phyloP scores from a whole-genome alignment of 2,113 vertebrate species.

The Pontoporia blainvillei region DNA sequence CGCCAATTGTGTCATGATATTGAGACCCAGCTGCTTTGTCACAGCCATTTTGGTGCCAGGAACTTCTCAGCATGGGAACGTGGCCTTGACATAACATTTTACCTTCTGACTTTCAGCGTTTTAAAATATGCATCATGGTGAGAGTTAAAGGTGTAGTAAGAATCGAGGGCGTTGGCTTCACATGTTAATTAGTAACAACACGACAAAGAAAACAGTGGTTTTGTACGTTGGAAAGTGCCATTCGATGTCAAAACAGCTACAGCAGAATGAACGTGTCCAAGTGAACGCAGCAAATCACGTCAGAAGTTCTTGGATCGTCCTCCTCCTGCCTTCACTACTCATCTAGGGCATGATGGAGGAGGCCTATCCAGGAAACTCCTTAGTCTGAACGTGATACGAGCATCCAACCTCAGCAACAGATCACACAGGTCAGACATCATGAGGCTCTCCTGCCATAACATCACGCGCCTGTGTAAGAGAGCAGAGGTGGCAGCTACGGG shows the following conservation, averaged over 20 bases:
- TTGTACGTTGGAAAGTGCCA: neutral
- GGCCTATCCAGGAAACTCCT: neutral
- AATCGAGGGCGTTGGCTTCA: neutral
- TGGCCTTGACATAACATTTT: neutral
- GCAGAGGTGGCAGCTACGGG: neutral
- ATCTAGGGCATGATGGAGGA: neutral
- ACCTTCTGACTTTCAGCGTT: conserved; percentile 18
- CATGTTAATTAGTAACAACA: conserved; percentile 7
- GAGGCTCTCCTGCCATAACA: neutral
- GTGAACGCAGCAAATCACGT: neutral
- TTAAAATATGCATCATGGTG: neutral
- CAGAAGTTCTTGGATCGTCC: neutral
- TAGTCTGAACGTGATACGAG: neutral
- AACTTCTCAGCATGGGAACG: neutral
- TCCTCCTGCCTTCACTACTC: neutral
- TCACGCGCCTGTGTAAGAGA: neutral
- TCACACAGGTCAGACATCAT: neutral
- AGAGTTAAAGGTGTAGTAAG: neutral
- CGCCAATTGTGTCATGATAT: neutral
- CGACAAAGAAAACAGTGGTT: neutral
- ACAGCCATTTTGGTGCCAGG: neutral
- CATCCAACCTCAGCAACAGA: neutral
- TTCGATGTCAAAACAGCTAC: conserved; percentile 3
- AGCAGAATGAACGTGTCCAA: conserved; percentile 11
- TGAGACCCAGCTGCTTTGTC: neutral